These are phyloP conservation scores for Troides aeacus DNA, from an alignment of 2,888 invertebrate genomes.

Conservation along the genomic window DNA sequence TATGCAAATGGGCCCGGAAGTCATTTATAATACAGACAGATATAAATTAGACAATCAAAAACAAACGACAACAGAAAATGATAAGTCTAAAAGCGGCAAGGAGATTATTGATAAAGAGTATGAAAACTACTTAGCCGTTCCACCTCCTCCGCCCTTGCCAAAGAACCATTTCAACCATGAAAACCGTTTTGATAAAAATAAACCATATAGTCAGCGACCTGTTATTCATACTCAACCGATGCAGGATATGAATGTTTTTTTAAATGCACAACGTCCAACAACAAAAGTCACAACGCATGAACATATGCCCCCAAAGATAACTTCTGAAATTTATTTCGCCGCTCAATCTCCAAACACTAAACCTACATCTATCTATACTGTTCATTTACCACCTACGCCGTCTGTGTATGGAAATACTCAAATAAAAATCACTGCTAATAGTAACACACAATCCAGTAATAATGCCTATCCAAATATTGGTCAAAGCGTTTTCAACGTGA, in stretches of 20 bases:
- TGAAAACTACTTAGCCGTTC: conserved; percentile 72
- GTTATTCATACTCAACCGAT: conserved; percentile 68
- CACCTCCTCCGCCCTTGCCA: conserved; percentile 74
- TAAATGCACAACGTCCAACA: conserved; percentile 71
- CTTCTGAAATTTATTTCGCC: conserved; percentile 75
- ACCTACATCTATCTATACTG: conserved; percentile 65
- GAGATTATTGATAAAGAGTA: conserved; percentile 72
- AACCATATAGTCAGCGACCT: conserved; percentile 62
- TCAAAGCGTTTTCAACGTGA: conserved; percentile 43
- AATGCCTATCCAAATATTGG: conserved; percentile 32
- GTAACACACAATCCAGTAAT: conserved; percentile 37
- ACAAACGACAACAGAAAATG: conserved; percentile 47
- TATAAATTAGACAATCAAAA: conserved; percentile 63
- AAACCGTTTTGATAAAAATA: conserved; percentile 54
- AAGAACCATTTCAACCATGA: conserved; percentile 59
- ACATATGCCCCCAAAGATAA: conserved; percentile 67
- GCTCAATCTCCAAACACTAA: conserved; percentile 64
- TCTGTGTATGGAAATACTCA: conserved; percentile 44
- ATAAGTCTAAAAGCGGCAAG: conserved; percentile 55
- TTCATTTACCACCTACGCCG: conserved; percentile 59
- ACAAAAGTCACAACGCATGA: conserved; percentile 49
- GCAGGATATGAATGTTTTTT: conserved; percentile 71
- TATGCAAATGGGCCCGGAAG: conserved; percentile 69
- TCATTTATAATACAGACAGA: conserved; percentile 64
- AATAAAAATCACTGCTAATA: conserved; percentile 37